Conservation (phyloP, 2,888 invertebrate species). For the Sycophila texana region DNA sequence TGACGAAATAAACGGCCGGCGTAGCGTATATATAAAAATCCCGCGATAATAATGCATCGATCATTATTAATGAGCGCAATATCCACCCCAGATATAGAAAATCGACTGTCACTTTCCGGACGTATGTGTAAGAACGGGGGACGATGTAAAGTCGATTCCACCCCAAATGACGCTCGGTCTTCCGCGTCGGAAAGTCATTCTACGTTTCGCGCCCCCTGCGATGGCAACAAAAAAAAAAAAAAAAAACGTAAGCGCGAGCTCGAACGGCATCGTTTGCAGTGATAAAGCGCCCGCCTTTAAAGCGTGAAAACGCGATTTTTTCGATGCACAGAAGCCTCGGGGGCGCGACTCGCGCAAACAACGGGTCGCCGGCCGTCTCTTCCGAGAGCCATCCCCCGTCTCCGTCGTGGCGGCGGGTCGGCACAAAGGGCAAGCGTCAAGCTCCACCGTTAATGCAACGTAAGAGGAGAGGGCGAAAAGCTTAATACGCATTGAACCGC, state of each 20-base stretch:
- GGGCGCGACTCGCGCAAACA: neutral
- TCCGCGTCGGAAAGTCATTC: too few relatives aligned
- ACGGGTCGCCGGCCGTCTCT: conserved; percentile 3
- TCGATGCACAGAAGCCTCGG: neutral
- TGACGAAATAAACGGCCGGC: too few relatives aligned
- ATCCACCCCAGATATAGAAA: too few relatives aligned
- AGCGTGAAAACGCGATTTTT: conserved; percentile 26
- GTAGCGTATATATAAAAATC: too few relatives aligned
- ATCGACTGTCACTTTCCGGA: too few relatives aligned
- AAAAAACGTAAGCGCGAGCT: neutral
- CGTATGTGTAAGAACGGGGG: too few relatives aligned
- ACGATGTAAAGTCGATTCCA: too few relatives aligned
- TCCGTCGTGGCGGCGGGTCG: neutral
- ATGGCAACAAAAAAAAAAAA: neutral
- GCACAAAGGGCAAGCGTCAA: conserved; percentile 44
- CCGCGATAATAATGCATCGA: too few relatives aligned
- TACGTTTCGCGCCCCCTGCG: too few relatives aligned
- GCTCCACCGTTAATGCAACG: neutral
- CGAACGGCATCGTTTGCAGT: neutral
- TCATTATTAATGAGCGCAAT: too few relatives aligned
- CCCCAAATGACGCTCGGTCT: too few relatives aligned
- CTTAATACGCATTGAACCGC: conserved; percentile 44
- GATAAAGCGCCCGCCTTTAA: too few relatives aligned
- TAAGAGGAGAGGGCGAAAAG: conserved; percentile 17
- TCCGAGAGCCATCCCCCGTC: neutral